Evolutionary conservation across 2,888 invertebrate genomes (phyloP), one percentile per base, ranked within the genome.

Genomic region (Drosophila multiciliata): DNA sequence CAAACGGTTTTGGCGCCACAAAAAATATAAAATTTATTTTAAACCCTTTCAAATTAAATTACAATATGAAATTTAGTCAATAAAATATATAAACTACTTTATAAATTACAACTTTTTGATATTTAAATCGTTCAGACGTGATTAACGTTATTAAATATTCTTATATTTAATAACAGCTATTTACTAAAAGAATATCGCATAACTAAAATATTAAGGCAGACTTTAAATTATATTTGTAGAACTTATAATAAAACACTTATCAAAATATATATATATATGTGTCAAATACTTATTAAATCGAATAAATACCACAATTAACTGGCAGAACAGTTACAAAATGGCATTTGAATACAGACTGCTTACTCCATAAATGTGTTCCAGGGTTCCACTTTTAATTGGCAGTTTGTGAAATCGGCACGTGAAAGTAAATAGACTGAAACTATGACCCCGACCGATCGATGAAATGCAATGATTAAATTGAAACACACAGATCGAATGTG

Each of bases 391-490:
- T 23, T 23, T 45, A 4, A 4, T 45, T 15, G 23, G 8, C 23
- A 15, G 8, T 45, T 15, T 45, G 23, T 32, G 36, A 36, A 49
- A 48, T 32, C 38, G 17, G 12, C 67, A 49, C 20, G 35, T 33
- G 52, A 42, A 0, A 53, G 6, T 17, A 29, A 52, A 42, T 36
- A 49, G 38, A 33, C 35, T 48, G 52, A 48, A 75, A 62, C 54
- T 73, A 17, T 75, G 73, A 73, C 26, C 62, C 20, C 42, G 33
- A 59, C 32, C n/a, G n/a, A n/a, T 49, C 9, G 54, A 23, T 49
- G 26, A 58, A 32, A 35, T 29, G 23, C 38, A 57, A 40, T 35
- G 64, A 76, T 71, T 57, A 76, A 50, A 55, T 38, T 35, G 29
- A 17, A 20, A 48, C 49, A 38, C 20, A 38, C n/a, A 36, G 20